phyloP scores from a whole-genome alignment of 2,113 vertebrate species.

The Stegostoma tigrinum region DNA sequence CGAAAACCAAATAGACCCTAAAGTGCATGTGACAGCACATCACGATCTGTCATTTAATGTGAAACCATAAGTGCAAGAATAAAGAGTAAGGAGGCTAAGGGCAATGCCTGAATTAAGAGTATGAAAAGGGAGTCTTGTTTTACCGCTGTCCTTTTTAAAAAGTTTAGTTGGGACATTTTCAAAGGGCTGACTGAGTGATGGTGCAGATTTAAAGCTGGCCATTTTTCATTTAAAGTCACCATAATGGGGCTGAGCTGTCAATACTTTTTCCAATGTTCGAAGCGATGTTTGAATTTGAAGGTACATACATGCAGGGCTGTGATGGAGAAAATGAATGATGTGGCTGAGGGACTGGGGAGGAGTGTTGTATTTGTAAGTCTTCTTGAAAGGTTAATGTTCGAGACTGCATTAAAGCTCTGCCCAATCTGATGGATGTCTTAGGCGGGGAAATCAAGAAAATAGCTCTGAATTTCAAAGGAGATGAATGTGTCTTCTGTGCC shows the following conservation, averaged over 20 bases:
- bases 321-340: background rate
- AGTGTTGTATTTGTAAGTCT: too few relatives aligned
- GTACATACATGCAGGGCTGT: background rate
- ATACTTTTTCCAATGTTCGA: background rate
- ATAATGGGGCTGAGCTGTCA: background rate
- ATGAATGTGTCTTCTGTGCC: too few relatives aligned
- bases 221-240: background rate
- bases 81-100: background rate
- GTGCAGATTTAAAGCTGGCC: too few relatives aligned
- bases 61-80: background rate
- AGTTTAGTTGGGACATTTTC: background rate
- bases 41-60: constrained; percentile 20
- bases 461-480: too few relatives aligned
- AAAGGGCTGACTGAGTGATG: background rate
- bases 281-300: background rate
- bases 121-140: background rate
- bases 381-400: too few relatives aligned
- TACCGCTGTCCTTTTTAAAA: background rate
- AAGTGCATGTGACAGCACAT: background rate
- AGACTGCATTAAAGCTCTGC: too few relatives aligned
- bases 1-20: constrained; percentile 23
- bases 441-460: too few relatives aligned
- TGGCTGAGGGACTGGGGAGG: background rate
- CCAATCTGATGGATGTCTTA: too few relatives aligned
- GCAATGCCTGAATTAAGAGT: background rate